phyloP scores from a whole-genome alignment of 1,140 invertebrate species.

The Camponotus vicinus region DNA sequence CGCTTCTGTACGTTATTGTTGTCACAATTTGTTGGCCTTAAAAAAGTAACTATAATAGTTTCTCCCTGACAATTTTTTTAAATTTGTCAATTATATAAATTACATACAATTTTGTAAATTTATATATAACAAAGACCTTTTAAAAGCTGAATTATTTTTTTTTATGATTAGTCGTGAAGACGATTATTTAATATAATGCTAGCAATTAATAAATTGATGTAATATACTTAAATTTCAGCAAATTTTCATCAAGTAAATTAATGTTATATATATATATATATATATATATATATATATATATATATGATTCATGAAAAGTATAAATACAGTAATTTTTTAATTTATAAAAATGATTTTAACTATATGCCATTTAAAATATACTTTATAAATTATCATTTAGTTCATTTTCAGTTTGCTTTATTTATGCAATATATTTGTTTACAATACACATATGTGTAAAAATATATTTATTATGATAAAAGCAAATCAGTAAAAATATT shows the following conservation, averaged over 20 bases:
- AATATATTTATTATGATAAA: neutral
- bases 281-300: too few species aligned
- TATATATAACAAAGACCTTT: neutral
- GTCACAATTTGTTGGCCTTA: neutral
- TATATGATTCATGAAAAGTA: neutral
- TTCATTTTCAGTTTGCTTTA: neutral
- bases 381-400: neutral
- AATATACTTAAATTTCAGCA: neutral
- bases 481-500: neutral
- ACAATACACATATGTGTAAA: neutral
- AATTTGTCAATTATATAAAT: constrained; percentile 10
- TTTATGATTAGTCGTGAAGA: neutral
- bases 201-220: constrained; percentile 1
- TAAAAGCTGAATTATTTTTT: neutral
- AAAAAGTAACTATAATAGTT: neutral
- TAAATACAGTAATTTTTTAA: neutral
- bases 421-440: neutral
- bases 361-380: neutral
- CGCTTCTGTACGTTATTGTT: neutral
- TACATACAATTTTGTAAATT: neutral
- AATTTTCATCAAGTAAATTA: neutral
- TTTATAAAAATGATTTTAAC: neutral
- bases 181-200: neutral
- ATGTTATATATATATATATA: neutral
- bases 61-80: neutral